phyloP scores from a whole-genome alignment of 2,113 vertebrate genomes.

The Neomonachus schauinslandi region DNA sequence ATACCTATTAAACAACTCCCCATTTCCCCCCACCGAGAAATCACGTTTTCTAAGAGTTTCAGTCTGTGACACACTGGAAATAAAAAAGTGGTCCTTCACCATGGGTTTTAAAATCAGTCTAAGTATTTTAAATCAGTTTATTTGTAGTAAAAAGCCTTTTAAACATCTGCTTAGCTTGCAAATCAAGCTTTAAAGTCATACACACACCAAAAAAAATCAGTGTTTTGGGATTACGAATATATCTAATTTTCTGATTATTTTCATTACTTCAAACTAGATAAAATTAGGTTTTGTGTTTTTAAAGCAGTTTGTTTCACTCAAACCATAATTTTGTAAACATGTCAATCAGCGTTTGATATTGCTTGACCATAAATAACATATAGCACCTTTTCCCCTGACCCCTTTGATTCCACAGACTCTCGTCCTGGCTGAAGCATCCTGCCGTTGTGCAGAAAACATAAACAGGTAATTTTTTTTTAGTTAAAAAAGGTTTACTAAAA shows the following conservation, averaged over 20 bases:
- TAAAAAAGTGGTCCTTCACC: neutral
- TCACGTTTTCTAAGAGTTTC: neutral
- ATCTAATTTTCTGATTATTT: constrained; percentile 8
- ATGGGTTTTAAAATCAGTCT: constrained; percentile 18
- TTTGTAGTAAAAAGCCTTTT: neutral
- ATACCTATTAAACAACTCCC: neutral
- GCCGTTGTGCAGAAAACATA: neutral
- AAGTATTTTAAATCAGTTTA: neutral
- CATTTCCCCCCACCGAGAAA: neutral
- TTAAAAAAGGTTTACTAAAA: neutral
- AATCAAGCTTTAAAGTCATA: neutral
- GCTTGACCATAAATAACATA: neutral
- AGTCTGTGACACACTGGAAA: neutral
- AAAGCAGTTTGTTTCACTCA: neutral
- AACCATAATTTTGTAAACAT: neutral
- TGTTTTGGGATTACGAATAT: neutral
- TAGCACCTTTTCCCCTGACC: neutral
- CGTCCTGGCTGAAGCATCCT: neutral
- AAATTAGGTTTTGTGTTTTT: neutral
- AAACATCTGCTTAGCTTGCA: neutral
- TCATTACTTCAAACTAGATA: constrained; percentile 14
- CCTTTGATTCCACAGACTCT: neutral
- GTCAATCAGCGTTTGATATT: neutral
- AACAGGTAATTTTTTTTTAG: neutral
- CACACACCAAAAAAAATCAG: neutral